Percentiles rank a stretch among this genome's conserved stretches.
Conservation (phyloP, 1,140 invertebrate genomes). For the Pissodes strobi region DNA sequence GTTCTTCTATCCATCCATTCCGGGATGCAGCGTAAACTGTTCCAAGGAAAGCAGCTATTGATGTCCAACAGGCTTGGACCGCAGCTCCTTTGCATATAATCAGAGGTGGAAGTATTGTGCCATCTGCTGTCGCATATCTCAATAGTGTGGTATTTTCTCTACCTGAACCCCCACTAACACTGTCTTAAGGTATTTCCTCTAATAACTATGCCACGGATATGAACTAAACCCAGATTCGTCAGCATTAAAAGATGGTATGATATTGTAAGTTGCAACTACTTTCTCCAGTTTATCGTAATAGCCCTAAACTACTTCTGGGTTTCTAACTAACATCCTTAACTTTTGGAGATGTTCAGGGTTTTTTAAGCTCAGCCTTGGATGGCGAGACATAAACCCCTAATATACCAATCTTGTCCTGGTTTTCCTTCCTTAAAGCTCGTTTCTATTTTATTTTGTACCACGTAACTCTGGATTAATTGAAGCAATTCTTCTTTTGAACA, state of each 20-base stretch:
- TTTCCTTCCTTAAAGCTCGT: slow-evolving; percentile 29
- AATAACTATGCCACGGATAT: slow-evolving; percentile 35
- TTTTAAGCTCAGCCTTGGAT: slow-evolving; percentile 20
- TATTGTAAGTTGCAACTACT: slow-evolving; percentile 5
- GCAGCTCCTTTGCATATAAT: no score
- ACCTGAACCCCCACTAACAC: slow-evolving; percentile 46
- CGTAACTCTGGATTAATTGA: no score
- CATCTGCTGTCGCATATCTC: slow-evolving; percentile 45
- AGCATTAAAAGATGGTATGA: slow-evolving; percentile 32
- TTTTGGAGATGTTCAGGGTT: slow-evolving; percentile 37
- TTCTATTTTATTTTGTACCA: no score
- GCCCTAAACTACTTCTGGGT: slow-evolving; percentile 31
- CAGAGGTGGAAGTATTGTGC: slow-evolving; percentile 43
- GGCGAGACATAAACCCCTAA: slow-evolving; percentile 1
- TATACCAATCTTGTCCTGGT: slow-evolving; percentile 36
- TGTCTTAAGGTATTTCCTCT: slow-evolving; percentile 43
- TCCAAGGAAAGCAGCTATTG: slow-evolving; percentile 42
- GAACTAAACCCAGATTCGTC: slow-evolving; percentile 27
- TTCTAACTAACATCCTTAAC: slow-evolving; percentile 26
- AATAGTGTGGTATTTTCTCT: slow-evolving; percentile 46
- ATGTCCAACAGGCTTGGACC: slow-evolving; percentile 47
- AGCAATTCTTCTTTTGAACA: no score
- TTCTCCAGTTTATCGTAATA: slow-evolving; percentile 31
- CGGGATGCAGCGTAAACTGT: slow-evolving; percentile 46
- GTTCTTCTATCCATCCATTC: slow-evolving; percentile 52